Evolutionary conservation across 1,140 invertebrate genomes (phyloP), one percentile per base, ranked within the genome.

Genomic region (Drosophila eugracilis): DNA sequence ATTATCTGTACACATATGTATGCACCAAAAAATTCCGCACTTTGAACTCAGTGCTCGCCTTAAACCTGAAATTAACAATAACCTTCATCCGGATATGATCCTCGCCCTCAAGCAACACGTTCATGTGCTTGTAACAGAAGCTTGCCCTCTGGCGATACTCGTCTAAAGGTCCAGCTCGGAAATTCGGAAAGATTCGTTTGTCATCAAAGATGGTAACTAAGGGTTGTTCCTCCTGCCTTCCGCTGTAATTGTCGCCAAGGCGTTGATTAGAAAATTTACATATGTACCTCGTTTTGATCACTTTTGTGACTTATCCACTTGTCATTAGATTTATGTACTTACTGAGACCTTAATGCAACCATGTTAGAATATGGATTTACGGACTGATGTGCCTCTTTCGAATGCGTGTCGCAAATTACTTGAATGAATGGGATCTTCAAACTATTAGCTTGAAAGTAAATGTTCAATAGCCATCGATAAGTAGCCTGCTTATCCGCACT

Each of bases 51-150:
- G 34, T n/a, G 17, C 21, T 14, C 42, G 14, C 10, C 5, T 42
- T 12, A 10, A 24, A 1, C 49, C 3, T 48, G 17, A 10, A 34
- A 37, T 52, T 44, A 12, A 3, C 9, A 41, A 39, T 71, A 92
- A 95, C 94, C 92, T 95, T 94, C 42, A 92, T 91, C 54, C 92
- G 84, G n/a, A 95, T 90, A 39, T 91, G 89, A 7, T 93, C 92
- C 41, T 93, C 92, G 32, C 93, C 95, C 75, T 97, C 95, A 17
- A 97, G 92, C 72, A 94, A 92, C 3, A 96, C 59, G 91, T 94
- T 96, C 93, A 98, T 94, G 54, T 94, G 93, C 77, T 96, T 96
- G 95, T 97, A 98, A 86, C 96, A 94, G 90, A 98, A 98, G 2
- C 94, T 94, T 1, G 96, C 95, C 67, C 93, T 93, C 53, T 94